Evolutionary conservation across 2,888 invertebrate genomes (phyloP).

Genomic region (Ectemnius cavifrons): DNA sequence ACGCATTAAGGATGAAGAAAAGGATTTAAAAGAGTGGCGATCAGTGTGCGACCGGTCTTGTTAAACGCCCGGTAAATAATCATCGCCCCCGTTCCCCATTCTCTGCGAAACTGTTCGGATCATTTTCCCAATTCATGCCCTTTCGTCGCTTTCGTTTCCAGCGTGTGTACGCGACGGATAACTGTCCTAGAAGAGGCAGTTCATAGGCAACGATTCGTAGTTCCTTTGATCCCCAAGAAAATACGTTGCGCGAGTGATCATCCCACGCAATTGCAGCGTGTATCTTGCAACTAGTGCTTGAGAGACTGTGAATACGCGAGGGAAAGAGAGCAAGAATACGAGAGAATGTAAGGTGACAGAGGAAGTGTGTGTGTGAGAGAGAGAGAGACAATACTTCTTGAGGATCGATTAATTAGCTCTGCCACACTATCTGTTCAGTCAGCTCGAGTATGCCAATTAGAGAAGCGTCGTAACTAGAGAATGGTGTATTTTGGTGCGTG

Average conservation of each 20-base stretch:
- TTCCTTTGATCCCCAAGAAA: conserved; percentile 36
- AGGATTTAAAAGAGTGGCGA: no score
- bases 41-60: conserved; percentile 64
- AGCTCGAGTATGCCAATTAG: conserved; percentile 20
- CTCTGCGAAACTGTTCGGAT: conserved; percentile 28
- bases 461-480: conserved; percentile 35
- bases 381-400: conserved; percentile 7
- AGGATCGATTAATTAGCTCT: conserved; percentile 8
- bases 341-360: neutral
- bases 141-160: conserved; percentile 4
- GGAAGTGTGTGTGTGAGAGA: no score
- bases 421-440: conserved; percentile 24
- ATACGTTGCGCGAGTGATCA: no score
- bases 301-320: conserved; percentile 6
- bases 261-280: no score
- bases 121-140: neutral
- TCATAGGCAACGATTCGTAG: conserved; percentile 42
- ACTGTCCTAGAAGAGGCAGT: conserved; percentile 17
- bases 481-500: conserved; percentile 48
- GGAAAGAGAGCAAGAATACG: neutral
- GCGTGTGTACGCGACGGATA: conserved; percentile 9
- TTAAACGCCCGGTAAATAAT: conserved; percentile 32
- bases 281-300: no score
- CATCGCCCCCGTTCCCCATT: conserved; percentile 40
- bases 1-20: no score